These are phyloP conservation scores for Mesocricetus auratus DNA, from an alignment of 2,113 vertebrate species.

Conservation along the genomic window DNA sequence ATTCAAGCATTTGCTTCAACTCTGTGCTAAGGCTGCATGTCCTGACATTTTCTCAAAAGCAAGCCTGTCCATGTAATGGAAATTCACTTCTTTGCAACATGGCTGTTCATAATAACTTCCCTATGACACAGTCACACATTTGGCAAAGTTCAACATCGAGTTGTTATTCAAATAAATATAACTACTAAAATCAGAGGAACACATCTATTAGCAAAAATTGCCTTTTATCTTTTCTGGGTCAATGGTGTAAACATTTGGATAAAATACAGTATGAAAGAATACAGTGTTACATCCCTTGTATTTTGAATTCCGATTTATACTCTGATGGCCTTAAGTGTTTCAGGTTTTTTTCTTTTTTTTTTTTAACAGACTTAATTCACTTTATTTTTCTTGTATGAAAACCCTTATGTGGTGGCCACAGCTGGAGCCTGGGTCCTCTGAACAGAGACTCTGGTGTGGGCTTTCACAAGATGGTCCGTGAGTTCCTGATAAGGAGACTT, in stretches of 20 bases:
- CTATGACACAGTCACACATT: not conserved
- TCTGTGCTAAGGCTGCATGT: accelerated
- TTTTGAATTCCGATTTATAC: not conserved
- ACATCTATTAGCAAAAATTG: not conserved
- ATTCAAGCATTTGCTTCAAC: not conserved
- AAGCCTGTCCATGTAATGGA: not conserved
- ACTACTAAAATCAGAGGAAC: not conserved
- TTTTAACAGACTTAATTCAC: too few relatives aligned
- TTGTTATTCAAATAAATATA: not conserved
- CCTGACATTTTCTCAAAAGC: not conserved
- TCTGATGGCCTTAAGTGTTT: accelerated
- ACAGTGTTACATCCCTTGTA: accelerated
- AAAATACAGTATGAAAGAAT: not conserved
- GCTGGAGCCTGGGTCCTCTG: too few relatives aligned
- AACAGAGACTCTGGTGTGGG: too few relatives aligned
- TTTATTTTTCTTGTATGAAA: too few relatives aligned
- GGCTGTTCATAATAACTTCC: not conserved
- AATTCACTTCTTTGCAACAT: not conserved
- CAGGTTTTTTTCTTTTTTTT: too few relatives aligned
- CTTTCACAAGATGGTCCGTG: too few relatives aligned
- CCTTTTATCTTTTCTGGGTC: not conserved
- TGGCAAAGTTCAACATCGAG: not conserved
- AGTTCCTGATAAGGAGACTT: too few relatives aligned
- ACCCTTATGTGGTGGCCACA: too few relatives aligned
- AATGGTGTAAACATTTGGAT: not conserved